A percentile compares a stretch with the other conserved stretches of the same genome.
Conservation (phyloP, 2,113 vertebrate genomes). For the Catharus fuscescens region DNA sequence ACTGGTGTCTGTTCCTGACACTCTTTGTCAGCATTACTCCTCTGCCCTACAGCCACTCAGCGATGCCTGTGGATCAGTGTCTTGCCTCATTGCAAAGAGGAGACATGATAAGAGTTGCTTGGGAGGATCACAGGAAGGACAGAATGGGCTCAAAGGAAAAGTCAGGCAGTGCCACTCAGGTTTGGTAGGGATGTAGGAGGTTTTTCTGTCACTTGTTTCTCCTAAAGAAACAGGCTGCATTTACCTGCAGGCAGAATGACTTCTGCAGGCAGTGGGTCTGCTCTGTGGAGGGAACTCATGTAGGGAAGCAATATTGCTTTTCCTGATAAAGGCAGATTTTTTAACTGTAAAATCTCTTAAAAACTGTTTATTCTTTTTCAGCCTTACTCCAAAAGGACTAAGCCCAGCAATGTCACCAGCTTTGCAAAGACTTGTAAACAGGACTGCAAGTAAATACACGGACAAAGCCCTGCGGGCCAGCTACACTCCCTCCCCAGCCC, state of each 20-base stretch:
- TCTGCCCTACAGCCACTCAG: neutral
- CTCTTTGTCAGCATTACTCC: neutral
- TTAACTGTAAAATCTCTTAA: neutral
- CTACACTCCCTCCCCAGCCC: conserved; percentile 94
- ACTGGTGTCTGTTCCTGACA: neutral
- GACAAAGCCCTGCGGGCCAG: conserved; percentile 95
- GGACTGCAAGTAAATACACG: conserved; percentile 94
- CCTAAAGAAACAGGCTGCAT: neutral
- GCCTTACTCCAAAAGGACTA: conserved; percentile 93
- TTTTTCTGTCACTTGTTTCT: neutral
- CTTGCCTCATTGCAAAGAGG: neutral
- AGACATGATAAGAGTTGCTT: neutral
- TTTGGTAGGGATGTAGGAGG: neutral
- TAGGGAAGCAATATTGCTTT: neutral
- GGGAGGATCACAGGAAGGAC: neutral
- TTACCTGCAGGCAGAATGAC: neutral
- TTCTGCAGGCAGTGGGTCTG: neutral
- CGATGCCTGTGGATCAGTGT: neutral
- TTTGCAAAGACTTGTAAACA: conserved; percentile 91
- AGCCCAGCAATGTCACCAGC: conserved; percentile 93
- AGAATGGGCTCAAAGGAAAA: neutral
- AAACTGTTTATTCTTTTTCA: conserved; percentile 63
- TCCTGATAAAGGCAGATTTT: neutral
- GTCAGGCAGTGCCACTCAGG: neutral
- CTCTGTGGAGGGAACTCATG: neutral